phyloP scores from a whole-genome alignment of 2,888 invertebrate species.

The Phyto melanocephala region DNA sequence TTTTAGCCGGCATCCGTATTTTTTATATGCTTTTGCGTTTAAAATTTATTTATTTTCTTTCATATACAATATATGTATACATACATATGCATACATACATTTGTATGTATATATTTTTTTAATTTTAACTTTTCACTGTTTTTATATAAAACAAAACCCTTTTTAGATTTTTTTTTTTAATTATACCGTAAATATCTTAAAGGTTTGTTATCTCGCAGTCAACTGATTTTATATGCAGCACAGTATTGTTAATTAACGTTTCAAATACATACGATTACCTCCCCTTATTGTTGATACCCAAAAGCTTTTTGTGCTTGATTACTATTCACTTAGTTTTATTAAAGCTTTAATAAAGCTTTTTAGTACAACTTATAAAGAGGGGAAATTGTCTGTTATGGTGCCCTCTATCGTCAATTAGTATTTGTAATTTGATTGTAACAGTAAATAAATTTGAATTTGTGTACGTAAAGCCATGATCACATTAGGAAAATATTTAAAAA shows the following conservation, averaged over 20 bases:
- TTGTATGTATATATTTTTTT: neutral
- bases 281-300: slow-evolving; percentile 39
- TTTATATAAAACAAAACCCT: slow-evolving; percentile 26
- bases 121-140: slow-evolving; percentile 39
- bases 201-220: slow-evolving; percentile 76
- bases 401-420: slow-evolving; percentile 33
- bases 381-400: slow-evolving; percentile 5
- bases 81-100: no score
- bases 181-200: slow-evolving; percentile 67
- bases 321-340: neutral
- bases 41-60: slow-evolving; percentile 5
- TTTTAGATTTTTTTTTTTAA: slow-evolving; percentile 7
- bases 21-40: slow-evolving; percentile 4
- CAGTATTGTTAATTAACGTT: slow-evolving; percentile 71
- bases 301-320: slow-evolving; percentile 52
- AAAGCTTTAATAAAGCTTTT: slow-evolving; percentile 64
- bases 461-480: no score
- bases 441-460: neutral
- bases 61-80: neutral
- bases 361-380: slow-evolving; percentile 64
- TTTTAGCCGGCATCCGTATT: slow-evolving; percentile 52
- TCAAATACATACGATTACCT: slow-evolving; percentile 57
- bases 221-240: slow-evolving; percentile 73
- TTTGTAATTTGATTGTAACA: neutral
- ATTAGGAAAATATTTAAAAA: no score